These are phyloP conservation scores for Sympetrum striolatum DNA, from an alignment of 2,888 invertebrate genomes.

Conservation along the genomic window DNA sequence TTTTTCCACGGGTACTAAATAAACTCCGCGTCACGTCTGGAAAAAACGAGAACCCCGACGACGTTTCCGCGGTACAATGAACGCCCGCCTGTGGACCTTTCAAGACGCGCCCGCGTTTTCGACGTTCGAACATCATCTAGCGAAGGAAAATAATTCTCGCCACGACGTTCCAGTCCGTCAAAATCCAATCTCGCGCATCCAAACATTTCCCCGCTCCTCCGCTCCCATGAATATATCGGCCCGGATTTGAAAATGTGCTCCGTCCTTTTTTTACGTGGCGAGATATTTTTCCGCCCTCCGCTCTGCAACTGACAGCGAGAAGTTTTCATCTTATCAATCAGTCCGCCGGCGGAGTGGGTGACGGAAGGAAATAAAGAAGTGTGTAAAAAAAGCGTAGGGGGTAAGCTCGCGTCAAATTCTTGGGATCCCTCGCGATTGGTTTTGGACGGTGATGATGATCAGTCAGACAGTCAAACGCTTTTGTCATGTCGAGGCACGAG, in stretches of 20 bases:
- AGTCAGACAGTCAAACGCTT: neutral
- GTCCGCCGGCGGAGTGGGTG: neutral
- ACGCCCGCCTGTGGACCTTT: neutral
- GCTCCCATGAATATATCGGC: neutral
- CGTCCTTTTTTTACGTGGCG: neutral
- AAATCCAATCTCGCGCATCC: conserved; percentile 19
- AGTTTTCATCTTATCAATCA: conserved; percentile 40
- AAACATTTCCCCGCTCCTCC: neutral
- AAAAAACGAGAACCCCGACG: too few species aligned
- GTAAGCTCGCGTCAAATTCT: conserved; percentile 4
- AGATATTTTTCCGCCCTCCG: neutral
- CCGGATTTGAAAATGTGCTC: neutral
- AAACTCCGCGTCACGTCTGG: too few species aligned
- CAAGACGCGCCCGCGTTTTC: neutral
- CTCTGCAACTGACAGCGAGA: conserved; percentile 17
- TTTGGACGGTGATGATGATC: neutral
- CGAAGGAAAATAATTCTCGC: neutral
- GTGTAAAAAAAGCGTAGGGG: neutral
- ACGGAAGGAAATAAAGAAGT: neutral
- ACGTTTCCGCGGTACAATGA: neutral
- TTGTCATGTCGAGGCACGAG: too few species aligned
- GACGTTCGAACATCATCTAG: neutral
- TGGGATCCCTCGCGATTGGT: neutral
- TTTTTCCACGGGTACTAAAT: too few species aligned
- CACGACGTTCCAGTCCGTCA: neutral